Evolutionary conservation across 2,797 vertebrate species (phyloP).

Genomic region (Hyperoplus immaculatus): DNA sequence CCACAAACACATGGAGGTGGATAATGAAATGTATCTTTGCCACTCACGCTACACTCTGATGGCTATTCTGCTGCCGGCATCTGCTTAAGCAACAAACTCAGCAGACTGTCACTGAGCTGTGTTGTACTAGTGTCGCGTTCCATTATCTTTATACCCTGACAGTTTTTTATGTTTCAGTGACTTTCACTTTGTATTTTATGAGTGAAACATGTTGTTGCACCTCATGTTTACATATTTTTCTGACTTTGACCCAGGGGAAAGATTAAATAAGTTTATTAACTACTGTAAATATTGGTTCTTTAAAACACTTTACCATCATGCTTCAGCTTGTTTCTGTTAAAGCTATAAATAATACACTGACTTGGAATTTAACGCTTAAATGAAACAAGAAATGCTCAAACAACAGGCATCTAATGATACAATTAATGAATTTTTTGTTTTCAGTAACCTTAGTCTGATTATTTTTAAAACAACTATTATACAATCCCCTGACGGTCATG

Average conservation of each 20-base stretch:
- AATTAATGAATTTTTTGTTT: neutral
- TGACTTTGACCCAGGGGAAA: neutral
- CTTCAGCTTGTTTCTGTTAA: neutral
- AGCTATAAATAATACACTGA: neutral
- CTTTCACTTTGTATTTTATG: constrained; percentile 38
- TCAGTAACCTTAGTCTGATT: neutral
- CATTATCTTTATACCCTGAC: constrained; percentile 20
- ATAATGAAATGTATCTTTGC: constrained; percentile 38
- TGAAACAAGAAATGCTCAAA: neutral
- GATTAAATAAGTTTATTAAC: neutral
- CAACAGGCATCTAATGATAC: neutral
- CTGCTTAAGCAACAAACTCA: constrained; percentile 48
- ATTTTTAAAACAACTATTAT: neutral
- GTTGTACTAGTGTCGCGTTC: constrained; percentile 28
- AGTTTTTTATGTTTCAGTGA: constrained; percentile 55
- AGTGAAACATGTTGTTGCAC: constrained; percentile 3
- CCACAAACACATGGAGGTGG: constrained; percentile 38
- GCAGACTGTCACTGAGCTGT: constrained; percentile 47
- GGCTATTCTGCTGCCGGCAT: constrained; percentile 42
- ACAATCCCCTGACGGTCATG: neutral
- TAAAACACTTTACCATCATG: neutral
- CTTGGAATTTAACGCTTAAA: neutral
- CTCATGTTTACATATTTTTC: constrained; percentile 8
- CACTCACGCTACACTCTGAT: constrained; percentile 32
- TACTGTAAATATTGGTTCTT: neutral